These are phyloP conservation scores for Drosophila biarmipes DNA, from an alignment of 1,140 invertebrate genomes.

Conservation along the genomic window DNA sequence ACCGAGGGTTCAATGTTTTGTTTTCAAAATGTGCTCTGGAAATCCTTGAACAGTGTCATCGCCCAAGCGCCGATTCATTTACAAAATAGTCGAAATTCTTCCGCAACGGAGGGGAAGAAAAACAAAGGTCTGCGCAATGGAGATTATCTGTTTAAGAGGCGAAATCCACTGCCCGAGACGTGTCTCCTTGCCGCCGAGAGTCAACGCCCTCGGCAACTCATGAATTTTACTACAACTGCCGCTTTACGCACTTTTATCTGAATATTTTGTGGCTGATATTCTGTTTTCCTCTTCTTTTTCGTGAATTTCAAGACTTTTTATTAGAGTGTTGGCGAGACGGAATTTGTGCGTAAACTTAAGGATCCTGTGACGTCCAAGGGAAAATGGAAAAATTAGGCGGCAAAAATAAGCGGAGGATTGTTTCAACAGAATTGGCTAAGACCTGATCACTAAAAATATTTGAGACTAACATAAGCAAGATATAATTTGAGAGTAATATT, in stretches of 20 bases:
- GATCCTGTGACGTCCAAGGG: conserved; percentile 1
- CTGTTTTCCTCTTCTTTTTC: conserved; percentile 16
- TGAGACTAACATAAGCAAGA: neutral
- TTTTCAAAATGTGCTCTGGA: conserved; percentile 66
- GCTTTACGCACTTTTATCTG: conserved; percentile 74
- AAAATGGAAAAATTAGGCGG: neutral
- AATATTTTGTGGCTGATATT: conserved; percentile 25
- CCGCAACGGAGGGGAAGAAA: conserved; percentile 58
- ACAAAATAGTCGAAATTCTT: conserved; percentile 78
- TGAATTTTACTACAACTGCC: conserved; percentile 82
- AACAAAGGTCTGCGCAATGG: conserved; percentile 17
- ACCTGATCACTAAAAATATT: no score
- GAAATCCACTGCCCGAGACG: conserved; percentile 52
- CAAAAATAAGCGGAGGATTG: no score
- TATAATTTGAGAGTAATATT: no score
- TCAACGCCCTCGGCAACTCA: conserved; percentile 73
- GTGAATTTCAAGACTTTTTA: conserved; percentile 35
- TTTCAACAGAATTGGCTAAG: no score
- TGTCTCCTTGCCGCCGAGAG: conserved; percentile 50
- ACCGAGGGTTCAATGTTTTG: conserved; percentile 74
- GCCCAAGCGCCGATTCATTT: conserved; percentile 51
- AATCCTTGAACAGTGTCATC: conserved; percentile 77
- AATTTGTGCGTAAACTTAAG: neutral
- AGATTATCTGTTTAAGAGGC: conserved; percentile 29
- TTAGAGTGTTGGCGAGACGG: conserved; percentile 30